phyloP scores from a whole-genome alignment of 1,140 invertebrate species.

The Bombus sibiricus region DNA sequence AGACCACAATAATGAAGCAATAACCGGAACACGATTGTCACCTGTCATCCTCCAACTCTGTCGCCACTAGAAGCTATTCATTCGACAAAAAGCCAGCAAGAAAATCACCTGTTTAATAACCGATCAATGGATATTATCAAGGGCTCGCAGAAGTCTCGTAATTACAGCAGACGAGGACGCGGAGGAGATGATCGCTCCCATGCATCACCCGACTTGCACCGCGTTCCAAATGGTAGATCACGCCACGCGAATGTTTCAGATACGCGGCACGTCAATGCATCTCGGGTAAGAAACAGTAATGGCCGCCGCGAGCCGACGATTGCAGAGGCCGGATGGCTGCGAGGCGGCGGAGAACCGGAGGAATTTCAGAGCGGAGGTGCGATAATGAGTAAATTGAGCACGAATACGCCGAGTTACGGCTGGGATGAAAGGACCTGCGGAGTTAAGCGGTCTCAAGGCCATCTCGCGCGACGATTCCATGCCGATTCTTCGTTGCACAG shows the following conservation, averaged over 20 bases:
- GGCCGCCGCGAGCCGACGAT: constrained; percentile 35
- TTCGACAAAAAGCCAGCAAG: not conserved
- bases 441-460: constrained; percentile 58
- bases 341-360: constrained; percentile 28
- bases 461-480: constrained; percentile 33
- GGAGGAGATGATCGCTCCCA: constrained; percentile 33
- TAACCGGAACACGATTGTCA: not conserved
- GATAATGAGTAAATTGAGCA: constrained; percentile 71
- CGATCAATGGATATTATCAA: not conserved
- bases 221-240: constrained; percentile 25
- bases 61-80: not conserved
- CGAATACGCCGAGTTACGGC: constrained; percentile 44
- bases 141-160: not conserved
- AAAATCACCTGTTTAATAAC: not conserved
- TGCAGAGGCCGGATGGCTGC: constrained; percentile 28
- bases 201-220: constrained; percentile 13
- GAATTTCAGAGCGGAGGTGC: constrained; percentile 62
- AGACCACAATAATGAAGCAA: no score
- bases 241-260: constrained; percentile 20
- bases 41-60: not conserved
- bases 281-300: constrained; percentile 25
- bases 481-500: constrained; percentile 22
- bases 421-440: constrained; percentile 56
- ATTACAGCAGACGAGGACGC: constrained; percentile 8
- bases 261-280: not conserved